Percentiles rank a stretch among this genome's conserved stretches.
phyloP scores from a whole-genome alignment of 2,888 invertebrate species.

The Ischnura elegans region DNA sequence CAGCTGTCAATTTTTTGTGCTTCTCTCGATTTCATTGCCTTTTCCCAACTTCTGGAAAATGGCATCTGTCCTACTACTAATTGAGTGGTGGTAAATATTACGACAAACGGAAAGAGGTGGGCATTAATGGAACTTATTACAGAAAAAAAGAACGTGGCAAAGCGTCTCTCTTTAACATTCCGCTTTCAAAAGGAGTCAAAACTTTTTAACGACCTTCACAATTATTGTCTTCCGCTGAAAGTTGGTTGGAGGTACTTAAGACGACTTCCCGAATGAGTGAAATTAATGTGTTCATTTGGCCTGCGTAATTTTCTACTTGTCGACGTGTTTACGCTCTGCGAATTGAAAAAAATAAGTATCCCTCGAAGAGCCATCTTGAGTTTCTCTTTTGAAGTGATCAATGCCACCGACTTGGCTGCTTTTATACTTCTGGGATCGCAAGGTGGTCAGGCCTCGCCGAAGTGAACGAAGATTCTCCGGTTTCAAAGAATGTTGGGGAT shows the following conservation, averaged over 20 bases:
- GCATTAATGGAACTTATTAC: neutral
- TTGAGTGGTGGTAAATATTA: neutral
- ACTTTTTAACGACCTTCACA: neutral
- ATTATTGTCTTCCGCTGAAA: neutral
- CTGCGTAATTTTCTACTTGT: neutral
- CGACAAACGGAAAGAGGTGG: neutral
- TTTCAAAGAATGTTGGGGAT: neutral
- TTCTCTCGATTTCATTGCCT: neutral
- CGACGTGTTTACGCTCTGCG: neutral
- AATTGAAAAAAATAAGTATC: neutral
- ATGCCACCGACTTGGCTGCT: neutral
- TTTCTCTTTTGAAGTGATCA: neutral
- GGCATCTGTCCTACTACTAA: neutral
- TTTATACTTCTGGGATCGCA: neutral
- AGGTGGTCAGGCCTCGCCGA: no score
- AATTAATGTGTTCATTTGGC: neutral
- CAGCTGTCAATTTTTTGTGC: neutral
- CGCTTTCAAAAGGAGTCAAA: neutral
- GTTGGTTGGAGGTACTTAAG: neutral
- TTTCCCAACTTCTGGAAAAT: neutral
- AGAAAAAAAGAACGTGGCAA: neutral
- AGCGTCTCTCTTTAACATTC: neutral
- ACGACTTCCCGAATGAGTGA: neutral
- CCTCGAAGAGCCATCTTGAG: neutral
- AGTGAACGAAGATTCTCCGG: neutral